Evolutionary conservation across 2,888 invertebrate species (phyloP).

Genomic region (Suillia variegata): DNA sequence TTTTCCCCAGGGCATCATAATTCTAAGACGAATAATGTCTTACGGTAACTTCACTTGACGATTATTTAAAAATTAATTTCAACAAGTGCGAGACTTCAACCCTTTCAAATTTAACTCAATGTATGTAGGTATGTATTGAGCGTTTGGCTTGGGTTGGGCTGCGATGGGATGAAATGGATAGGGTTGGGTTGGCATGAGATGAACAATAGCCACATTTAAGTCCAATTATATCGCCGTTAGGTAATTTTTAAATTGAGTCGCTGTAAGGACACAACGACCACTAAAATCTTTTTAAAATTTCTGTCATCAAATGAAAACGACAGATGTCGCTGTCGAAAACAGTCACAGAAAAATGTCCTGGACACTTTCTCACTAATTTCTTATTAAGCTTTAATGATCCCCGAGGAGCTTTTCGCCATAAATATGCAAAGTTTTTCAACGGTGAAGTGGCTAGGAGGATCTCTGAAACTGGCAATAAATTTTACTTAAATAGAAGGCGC

Average conservation of each 20-base stretch:
- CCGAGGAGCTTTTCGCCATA: slow-evolving; percentile 44
- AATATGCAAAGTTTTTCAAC: slow-evolving; percentile 37
- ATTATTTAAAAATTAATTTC: neutral
- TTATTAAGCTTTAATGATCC: slow-evolving; percentile 51
- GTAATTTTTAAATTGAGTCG: slow-evolving; percentile 37
- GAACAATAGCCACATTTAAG: too few relatives aligned
- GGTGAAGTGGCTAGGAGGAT: too few relatives aligned
- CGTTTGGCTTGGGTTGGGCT: too few relatives aligned
- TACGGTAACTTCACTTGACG: neutral
- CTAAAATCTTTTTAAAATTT: neutral
- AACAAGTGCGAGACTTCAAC: neutral
- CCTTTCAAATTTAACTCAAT: neutral
- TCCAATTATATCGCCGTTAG: slow-evolving; percentile 47
- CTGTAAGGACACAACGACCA: slow-evolving; percentile 33
- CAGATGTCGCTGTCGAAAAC: slow-evolving; percentile 39
- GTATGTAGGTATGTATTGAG: neutral
- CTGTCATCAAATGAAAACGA: slow-evolving; percentile 34
- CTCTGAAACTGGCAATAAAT: slow-evolving; percentile 35
- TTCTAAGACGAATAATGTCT: neutral
- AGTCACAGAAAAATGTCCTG: too few relatives aligned
- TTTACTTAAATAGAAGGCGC: slow-evolving; percentile 39
- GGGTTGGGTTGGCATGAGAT: too few relatives aligned
- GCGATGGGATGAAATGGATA: too few relatives aligned
- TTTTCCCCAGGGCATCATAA: neutral
- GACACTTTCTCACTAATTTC: slow-evolving; percentile 37